Conservation (phyloP, 2,113 vertebrate genomes). For the Centrocercus urophasianus region DNA sequence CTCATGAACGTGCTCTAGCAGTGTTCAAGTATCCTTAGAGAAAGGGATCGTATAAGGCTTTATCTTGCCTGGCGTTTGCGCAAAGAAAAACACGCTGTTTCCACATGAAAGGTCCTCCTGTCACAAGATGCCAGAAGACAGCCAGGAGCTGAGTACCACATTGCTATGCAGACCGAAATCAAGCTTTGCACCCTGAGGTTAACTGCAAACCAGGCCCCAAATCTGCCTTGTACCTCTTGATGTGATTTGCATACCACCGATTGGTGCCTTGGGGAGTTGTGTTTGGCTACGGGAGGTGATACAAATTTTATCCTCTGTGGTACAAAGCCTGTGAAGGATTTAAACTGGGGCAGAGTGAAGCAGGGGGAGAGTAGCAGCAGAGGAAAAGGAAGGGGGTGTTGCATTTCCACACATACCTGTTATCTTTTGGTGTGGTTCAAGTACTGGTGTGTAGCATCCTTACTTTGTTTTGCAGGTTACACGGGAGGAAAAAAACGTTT, state of each 20-base stretch:
- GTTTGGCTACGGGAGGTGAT: not conserved
- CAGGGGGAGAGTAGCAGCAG: not conserved
- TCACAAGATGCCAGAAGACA: not conserved
- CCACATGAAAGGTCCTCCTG: not conserved
- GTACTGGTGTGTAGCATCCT: not conserved
- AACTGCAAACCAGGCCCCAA: not conserved
- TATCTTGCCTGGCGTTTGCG: not conserved
- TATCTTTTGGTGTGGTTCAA: conserved; percentile 39
- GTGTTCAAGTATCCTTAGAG: not conserved
- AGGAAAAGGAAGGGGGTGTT: conserved; percentile 46
- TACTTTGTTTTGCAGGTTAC: conserved; percentile 40
- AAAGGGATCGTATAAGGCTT: not conserved
- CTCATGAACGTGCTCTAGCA: rapidly evolving
- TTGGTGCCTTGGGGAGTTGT: not conserved
- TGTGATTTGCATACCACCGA: not conserved
- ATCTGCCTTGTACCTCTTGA: not conserved
- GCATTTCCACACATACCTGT: conserved; percentile 10
- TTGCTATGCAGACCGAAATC: not conserved
- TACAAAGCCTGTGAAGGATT: not conserved
- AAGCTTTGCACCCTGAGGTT: not conserved
- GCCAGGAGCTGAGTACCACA: not conserved
- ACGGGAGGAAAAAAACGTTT: not conserved
- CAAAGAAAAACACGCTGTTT: not conserved
- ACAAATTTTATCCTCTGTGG: not conserved
- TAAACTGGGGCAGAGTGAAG: not conserved